Base-by-base conservation (phyloP, 1,140 invertebrate genomes). In the Cydia splendana region DNA sequence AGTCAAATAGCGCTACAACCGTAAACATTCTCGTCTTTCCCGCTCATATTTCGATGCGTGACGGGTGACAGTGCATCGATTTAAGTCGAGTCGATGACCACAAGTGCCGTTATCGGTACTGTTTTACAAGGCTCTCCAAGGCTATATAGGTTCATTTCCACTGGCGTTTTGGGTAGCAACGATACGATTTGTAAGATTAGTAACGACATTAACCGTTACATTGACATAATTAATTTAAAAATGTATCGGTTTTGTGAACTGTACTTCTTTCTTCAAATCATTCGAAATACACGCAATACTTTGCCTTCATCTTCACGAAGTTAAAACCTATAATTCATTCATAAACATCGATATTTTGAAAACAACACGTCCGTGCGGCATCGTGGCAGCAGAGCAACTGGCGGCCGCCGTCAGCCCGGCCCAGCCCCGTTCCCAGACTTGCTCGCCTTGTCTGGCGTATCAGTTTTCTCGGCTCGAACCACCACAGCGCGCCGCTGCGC, bases 81-180 rank as follows among this genome's bases (percentile, higher is more conserved):
- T 88, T 86, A 88, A 88, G 85, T 88, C 85, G 83, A 83, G 87
- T 88, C 87, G 86, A 88, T 90, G 87, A 90, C 87, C 88, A 85
- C 83, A 79, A 71, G 34, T 45, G 67, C 67, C 67, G 67, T 71
- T 71, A 71, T 38, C 67, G 67, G 67, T 71, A 71, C 67, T 71
- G 67, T 71, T 71, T 71, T 71, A 71, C 67, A 71, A 38, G 67
- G 67, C 67, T 45, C 28, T 34, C 34, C 12, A 20, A 71, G 38
- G 67, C 67, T 38, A 45, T 71, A 71, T 71, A 67, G 57, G 20
- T 62, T 62, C 20, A 10, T 48, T 24, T 62, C 20, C 57, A 24
- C 18, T 57, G 15, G 20, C 15, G n/a, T 24, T 62, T 62, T 62
- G 57, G 57, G 57, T 62, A 62, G 57, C 20, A 62, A 24, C 57